phyloP scores from a whole-genome alignment of 2,113 vertebrate genomes.

The Lagopus leucura region DNA sequence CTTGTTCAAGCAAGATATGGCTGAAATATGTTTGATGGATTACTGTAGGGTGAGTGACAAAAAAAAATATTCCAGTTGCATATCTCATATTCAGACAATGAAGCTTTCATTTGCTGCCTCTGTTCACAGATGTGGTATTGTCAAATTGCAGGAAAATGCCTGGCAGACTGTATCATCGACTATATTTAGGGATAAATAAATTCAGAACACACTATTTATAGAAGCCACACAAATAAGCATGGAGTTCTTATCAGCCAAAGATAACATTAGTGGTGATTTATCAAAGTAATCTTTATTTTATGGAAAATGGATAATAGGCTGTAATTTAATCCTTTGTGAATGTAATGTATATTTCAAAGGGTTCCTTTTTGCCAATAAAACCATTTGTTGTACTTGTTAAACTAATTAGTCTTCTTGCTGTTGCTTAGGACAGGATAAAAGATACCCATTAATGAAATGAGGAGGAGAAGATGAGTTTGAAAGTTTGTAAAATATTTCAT shows the following conservation, averaged over 20 bases:
- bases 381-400: slow-evolving; percentile 62
- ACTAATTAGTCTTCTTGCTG: slow-evolving; percentile 54
- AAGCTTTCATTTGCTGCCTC: slow-evolving; percentile 61
- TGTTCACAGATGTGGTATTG: slow-evolving; percentile 55
- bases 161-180: slow-evolving; percentile 52
- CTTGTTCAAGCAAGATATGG: neutral
- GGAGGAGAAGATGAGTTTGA: neutral
- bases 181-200: slow-evolving; percentile 69
- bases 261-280: slow-evolving; percentile 68
- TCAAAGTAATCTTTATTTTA: slow-evolving; percentile 65
- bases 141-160: slow-evolving; percentile 71
- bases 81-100: slow-evolving; percentile 36
- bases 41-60: neutral
- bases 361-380: slow-evolving; percentile 56
- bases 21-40: neutral
- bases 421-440: slow-evolving; percentile 56
- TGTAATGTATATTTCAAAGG: slow-evolving; percentile 67
- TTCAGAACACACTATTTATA: slow-evolving; percentile 73
- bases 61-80: neutral
- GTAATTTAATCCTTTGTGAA: slow-evolving; percentile 65
- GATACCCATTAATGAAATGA: slow-evolving; percentile 18
- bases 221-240: slow-evolving; percentile 45
- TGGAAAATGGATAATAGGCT: slow-evolving; percentile 55
- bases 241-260: slow-evolving; percentile 63
- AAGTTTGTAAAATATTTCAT: slow-evolving; percentile 54